Conservation (phyloP, 2,888 invertebrate genomes). For the Aelia acuminata region DNA sequence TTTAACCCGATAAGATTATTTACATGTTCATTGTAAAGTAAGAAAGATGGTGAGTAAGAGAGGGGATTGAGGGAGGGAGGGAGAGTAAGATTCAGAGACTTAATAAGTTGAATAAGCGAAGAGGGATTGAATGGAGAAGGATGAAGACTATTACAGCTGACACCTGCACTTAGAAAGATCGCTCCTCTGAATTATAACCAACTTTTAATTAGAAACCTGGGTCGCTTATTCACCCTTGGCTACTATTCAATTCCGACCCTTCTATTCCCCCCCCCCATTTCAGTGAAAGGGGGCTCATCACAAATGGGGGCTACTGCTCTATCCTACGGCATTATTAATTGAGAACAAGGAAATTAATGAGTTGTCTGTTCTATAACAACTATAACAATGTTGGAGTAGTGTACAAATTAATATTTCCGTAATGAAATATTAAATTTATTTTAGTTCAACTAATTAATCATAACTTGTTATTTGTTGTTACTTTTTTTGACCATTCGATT, state of each 20-base stretch:
- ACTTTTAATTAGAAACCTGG: constrained; percentile 37
- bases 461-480: no score
- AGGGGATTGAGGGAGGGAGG: no score
- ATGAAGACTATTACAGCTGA: constrained; percentile 5
- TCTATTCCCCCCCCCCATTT: no score
- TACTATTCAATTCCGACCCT: not conserved
- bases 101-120: not conserved
- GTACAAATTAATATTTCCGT: not conserved
- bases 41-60: no score
- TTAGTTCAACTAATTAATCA: no score
- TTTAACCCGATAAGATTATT: not conserved
- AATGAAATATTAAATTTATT: not conserved
- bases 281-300: not conserved
- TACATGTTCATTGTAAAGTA: constrained; percentile 15
- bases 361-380: not conserved
- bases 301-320: not conserved
- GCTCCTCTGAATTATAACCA: constrained; percentile 6
- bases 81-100: not conserved
- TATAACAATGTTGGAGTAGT: not conserved
- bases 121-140: not conserved
- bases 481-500: no score
- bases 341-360: not conserved
- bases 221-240: not conserved
- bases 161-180: not conserved
- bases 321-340: not conserved